These are phyloP conservation scores for Lithobates pipiens DNA, from an alignment of 2,797 vertebrate species.

Conservation along the genomic window DNA sequence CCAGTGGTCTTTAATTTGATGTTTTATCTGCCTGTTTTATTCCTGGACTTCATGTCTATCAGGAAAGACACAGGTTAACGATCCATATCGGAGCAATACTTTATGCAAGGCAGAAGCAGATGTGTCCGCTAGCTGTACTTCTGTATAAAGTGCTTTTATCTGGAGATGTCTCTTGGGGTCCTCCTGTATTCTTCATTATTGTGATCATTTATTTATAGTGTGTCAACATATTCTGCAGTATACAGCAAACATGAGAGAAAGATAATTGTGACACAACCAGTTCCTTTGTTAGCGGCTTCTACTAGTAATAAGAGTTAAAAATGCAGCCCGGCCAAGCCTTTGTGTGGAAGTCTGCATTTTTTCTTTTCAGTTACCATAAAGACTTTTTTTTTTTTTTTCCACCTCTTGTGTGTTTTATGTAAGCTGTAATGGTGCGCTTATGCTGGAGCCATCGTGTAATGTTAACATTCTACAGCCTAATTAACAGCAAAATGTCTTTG, in stretches of 20 bases:
- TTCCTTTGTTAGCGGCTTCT: constrained; percentile 15
- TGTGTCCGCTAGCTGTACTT: neutral
- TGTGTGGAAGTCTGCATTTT: constrained; percentile 7
- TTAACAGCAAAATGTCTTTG: no score
- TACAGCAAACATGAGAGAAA: no score
- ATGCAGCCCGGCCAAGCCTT: constrained; percentile 23
- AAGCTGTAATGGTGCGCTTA: neutral
- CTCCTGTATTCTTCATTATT: neutral
- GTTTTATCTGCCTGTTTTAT: neutral
- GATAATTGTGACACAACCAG: constrained; percentile 19
- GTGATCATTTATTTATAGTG: constrained; percentile 14
- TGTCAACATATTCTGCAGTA: constrained; percentile 1
- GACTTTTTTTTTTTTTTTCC: neutral
- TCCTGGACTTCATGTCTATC: neutral
- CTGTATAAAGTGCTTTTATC: neutral
- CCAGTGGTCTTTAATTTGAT: neutral
- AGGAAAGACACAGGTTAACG: constrained; percentile 6
- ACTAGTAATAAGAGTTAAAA: constrained; percentile 10
- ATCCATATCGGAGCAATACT: neutral
- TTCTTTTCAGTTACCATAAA: neutral
- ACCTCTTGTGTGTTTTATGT: neutral
- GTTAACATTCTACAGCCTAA: no score
- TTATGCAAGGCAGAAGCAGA: neutral
- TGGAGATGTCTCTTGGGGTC: constrained; percentile 26
- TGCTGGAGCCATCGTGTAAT: no score